Conservation (phyloP, 2,888 invertebrate species). For the Saturnia japonica region DNA sequence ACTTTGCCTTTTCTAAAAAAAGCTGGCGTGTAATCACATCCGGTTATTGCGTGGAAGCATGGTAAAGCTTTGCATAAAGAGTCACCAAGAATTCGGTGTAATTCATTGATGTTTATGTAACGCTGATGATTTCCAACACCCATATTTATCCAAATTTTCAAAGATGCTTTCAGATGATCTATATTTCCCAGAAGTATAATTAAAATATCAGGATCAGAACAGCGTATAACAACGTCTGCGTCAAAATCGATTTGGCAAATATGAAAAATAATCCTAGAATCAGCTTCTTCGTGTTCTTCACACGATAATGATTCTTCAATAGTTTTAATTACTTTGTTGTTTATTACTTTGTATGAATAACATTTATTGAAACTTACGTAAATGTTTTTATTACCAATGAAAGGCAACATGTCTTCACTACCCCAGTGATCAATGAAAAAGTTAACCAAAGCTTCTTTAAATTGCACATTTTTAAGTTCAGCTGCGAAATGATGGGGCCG, state of each 20-base stretch:
- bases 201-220: constrained; percentile 36
- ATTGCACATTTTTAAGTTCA: constrained; percentile 35
- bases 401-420: constrained; percentile 28
- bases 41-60: constrained; percentile 37
- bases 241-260: constrained; percentile 26
- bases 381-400: constrained; percentile 28
- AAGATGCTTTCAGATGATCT: constrained; percentile 22
- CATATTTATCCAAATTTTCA: constrained; percentile 30
- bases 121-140: constrained; percentile 32
- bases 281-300: constrained; percentile 34
- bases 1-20: too few relatives aligned
- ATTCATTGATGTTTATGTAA: constrained; percentile 29
- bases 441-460: constrained; percentile 35
- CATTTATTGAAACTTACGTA: constrained; percentile 21
- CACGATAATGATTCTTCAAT: constrained; percentile 30
- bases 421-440: constrained; percentile 37
- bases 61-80: constrained; percentile 33
- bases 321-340: constrained; percentile 25
- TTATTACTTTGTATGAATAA: constrained; percentile 22
- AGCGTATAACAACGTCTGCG: constrained; percentile 25
- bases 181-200: constrained; percentile 36
- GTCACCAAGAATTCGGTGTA: constrained; percentile 34
- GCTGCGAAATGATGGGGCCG: constrained; percentile 28
- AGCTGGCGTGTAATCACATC: too few relatives aligned
- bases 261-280: constrained; percentile 30